Conservation (phyloP, 2,888 invertebrate species). For the Dicycla oo region DNA sequence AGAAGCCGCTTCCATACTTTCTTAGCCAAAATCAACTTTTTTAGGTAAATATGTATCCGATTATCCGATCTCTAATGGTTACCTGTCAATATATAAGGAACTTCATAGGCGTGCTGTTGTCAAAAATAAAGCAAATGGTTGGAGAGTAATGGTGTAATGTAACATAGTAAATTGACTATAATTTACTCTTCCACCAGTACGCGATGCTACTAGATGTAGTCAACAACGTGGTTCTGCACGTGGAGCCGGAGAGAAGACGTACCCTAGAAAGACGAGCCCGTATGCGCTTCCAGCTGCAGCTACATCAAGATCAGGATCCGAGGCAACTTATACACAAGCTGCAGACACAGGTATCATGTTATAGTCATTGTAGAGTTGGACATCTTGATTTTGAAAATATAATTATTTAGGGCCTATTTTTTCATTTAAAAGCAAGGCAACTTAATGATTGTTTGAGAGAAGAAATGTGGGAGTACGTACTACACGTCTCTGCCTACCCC, state of each 20-base stretch:
- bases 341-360: slow-evolving; percentile 93
- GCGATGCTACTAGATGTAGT: slow-evolving; percentile 99
- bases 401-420: no score
- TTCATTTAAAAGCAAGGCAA: not conserved
- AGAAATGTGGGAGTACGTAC: not conserved
- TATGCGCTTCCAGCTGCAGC: slow-evolving; percentile 98
- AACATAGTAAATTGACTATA: no score
- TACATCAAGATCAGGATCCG: slow-evolving; percentile 97
- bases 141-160: no score
- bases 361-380: no score
- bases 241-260: slow-evolving; percentile 98
- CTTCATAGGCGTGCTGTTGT: no score
- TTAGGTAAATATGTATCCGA: no score
- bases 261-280: slow-evolving; percentile 96
- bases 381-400: no score
- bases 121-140: no score
- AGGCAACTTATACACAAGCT: slow-evolving; percentile 97
- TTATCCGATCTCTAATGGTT: no score
- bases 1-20: no score
- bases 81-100: no score
- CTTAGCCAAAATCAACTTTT: no score
- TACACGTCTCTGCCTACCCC: not conserved
- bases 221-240: slow-evolving; percentile 98
- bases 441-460: not conserved
- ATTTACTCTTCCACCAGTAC: slow-evolving; percentile 87